Evolutionary conservation across 1,140 invertebrate species (phyloP).

Genomic region (Tetramorium alpestre): DNA sequence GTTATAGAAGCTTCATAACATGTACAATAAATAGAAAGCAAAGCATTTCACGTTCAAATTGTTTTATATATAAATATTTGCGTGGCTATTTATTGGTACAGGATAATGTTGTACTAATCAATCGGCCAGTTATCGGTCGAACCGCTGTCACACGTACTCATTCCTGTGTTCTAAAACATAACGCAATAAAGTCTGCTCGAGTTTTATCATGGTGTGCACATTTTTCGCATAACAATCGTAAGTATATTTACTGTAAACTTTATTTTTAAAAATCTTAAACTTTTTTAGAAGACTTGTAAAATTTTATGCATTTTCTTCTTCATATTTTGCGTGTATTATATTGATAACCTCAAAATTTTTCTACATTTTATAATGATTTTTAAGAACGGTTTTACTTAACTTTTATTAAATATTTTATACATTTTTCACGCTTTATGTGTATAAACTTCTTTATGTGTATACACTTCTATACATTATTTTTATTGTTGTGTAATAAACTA

Average conservation of each 20-base stretch:
- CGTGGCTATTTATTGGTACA: background rate
- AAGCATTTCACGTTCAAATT: background rate
- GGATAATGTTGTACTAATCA: background rate
- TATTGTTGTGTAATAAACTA: too few relatives aligned
- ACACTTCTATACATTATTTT: too few relatives aligned
- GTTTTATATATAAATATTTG: constrained; percentile 4
- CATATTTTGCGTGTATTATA: background rate
- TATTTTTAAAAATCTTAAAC: background rate
- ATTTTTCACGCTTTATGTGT: too few relatives aligned
- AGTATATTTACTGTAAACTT: background rate
- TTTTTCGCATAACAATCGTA: background rate
- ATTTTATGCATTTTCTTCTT: background rate
- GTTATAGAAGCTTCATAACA: background rate
- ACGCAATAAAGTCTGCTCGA: background rate
- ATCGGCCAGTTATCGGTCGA: background rate
- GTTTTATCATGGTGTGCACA: background rate
- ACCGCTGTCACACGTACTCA: background rate
- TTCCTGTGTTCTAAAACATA: background rate
- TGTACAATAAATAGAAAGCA: constrained; percentile 2
- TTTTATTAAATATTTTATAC: too few relatives aligned
- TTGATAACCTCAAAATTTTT: background rate
- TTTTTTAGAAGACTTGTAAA: background rate
- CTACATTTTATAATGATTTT: too few relatives aligned
- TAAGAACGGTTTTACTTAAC: too few relatives aligned
- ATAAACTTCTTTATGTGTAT: too few relatives aligned